A percentile compares a stretch with the other conserved stretches of the same genome.
Conservation (phyloP, 2,888 invertebrate species). For the Trissolcus japonicus region DNA sequence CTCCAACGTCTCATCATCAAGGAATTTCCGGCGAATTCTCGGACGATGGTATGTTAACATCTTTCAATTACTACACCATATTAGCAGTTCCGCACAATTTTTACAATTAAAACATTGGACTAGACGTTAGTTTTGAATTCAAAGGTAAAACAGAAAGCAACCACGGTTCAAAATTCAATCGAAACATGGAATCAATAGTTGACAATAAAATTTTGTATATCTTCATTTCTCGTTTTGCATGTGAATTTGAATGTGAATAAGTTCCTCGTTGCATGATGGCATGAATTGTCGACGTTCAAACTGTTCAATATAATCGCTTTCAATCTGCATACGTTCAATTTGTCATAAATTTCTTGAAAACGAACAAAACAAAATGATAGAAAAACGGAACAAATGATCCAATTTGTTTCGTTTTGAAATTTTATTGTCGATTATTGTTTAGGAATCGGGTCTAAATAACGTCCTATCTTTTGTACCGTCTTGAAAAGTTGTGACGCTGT, state of each 20-base stretch:
- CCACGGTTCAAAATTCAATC: neutral
- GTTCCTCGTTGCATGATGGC: conserved; percentile 29
- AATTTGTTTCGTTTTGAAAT: conserved; percentile 23
- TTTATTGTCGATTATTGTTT: conserved; percentile 53
- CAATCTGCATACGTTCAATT: neutral
- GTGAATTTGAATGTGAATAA: conserved; percentile 29
- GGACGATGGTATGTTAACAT: conserved; percentile 74
- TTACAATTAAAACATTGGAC: conserved; percentile 32
- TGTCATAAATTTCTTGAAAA: no score
- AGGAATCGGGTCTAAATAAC: neutral
- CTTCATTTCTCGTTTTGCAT: conserved; percentile 22
- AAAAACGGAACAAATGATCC: neutral
- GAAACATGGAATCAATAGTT: conserved; percentile 15
- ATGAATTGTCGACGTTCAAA: conserved; percentile 23
- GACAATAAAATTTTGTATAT: conserved; percentile 48
- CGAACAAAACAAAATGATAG: no score
- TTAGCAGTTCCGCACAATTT: conserved; percentile 8
- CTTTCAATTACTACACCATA: no score
- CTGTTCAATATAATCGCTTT: conserved; percentile 19
- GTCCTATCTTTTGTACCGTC: neutral
- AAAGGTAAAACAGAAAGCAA: neutral
- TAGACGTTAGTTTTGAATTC: neutral
- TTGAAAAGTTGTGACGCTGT: no score
- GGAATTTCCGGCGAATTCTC: conserved; percentile 72
- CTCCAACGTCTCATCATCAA: conserved; percentile 70